A percentile compares a stretch with the other conserved stretches of the same genome.
Evolutionary conservation across 2,113 vertebrate genomes (phyloP).

Genomic region (Taurulus bubalis): DNA sequence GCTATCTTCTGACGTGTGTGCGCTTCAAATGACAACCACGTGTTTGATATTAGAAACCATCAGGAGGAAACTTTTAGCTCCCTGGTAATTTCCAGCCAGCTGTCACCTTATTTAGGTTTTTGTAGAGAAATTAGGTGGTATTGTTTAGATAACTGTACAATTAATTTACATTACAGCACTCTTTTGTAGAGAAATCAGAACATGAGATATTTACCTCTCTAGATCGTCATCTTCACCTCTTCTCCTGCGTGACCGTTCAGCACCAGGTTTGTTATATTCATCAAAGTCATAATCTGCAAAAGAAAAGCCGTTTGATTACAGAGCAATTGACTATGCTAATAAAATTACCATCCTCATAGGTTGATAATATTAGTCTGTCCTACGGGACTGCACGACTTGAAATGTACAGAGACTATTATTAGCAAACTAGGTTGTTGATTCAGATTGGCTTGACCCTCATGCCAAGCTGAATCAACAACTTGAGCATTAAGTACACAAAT

Average conservation of each 20-base stretch:
- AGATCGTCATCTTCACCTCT: conserved; percentile 91
- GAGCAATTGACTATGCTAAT: background rate
- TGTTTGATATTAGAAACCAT: background rate
- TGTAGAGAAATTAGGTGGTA: background rate
- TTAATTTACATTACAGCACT: background rate
- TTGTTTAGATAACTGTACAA: background rate
- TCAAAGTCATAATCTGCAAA: conserved; percentile 93
- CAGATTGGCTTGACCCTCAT: background rate
- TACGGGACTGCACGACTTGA: background rate
- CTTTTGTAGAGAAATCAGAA: background rate
- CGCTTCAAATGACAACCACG: background rate
- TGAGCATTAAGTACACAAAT: conserved; percentile 4
- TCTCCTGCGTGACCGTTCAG: conserved; percentile 93
- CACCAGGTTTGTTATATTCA: conserved; percentile 96
- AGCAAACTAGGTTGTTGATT: background rate
- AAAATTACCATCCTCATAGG: background rate
- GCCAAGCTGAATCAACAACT: background rate
- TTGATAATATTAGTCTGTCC: background rate
- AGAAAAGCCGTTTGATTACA: conserved; percentile 21
- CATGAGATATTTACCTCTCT: conserved; percentile 87
- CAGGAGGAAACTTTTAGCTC: background rate
- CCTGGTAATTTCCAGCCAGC: background rate
- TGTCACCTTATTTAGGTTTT: background rate
- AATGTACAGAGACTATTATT: background rate
- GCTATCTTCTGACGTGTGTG: no score